Conservation (phyloP, 2,888 invertebrate genomes). For the Asteroscopus sphinx region DNA sequence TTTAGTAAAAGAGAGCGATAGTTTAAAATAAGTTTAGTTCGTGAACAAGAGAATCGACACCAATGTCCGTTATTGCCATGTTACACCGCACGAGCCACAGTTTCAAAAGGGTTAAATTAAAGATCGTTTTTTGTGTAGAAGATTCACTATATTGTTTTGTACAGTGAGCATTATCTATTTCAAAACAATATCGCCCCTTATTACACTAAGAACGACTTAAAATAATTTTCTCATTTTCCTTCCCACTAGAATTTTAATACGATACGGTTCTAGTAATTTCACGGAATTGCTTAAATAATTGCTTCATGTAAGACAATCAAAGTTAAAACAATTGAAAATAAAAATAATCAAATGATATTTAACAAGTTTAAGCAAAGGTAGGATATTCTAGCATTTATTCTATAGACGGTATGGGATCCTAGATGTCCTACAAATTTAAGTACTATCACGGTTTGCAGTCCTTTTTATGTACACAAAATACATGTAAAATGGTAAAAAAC, state of each 20-base stretch:
- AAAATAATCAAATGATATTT: slow-evolving; percentile 47
- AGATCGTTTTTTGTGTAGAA: slow-evolving; percentile 77
- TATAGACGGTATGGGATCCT: slow-evolving; percentile 67
- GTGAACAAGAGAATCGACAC: too few species aligned
- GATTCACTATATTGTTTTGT: slow-evolving; percentile 87
- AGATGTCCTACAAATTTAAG: slow-evolving; percentile 75
- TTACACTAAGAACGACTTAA: slow-evolving; percentile 76
- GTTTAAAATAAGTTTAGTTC: too few species aligned
- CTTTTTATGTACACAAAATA: slow-evolving; percentile 69
- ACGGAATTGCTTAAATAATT: slow-evolving; percentile 66
- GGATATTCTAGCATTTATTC: slow-evolving; percentile 71
- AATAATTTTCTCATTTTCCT: slow-evolving; percentile 69
- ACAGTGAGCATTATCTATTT: slow-evolving; percentile 75
- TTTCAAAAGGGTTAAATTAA: slow-evolving; percentile 59
- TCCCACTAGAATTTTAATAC: slow-evolving; percentile 68
- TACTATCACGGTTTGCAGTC: slow-evolving; percentile 85
- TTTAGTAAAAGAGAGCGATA: too few species aligned
- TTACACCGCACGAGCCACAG: too few species aligned
- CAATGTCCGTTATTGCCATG: too few species aligned
- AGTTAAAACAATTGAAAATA: slow-evolving; percentile 46
- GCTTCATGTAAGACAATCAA: slow-evolving; percentile 49
- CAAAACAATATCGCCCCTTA: slow-evolving; percentile 83
- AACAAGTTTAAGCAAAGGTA: slow-evolving; percentile 57
- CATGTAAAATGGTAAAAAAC: slow-evolving; percentile 51
- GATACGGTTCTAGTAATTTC: slow-evolving; percentile 66